Base-by-base conservation (phyloP, 1,140 invertebrate genomes). In the Pantala flavescens region DNA sequence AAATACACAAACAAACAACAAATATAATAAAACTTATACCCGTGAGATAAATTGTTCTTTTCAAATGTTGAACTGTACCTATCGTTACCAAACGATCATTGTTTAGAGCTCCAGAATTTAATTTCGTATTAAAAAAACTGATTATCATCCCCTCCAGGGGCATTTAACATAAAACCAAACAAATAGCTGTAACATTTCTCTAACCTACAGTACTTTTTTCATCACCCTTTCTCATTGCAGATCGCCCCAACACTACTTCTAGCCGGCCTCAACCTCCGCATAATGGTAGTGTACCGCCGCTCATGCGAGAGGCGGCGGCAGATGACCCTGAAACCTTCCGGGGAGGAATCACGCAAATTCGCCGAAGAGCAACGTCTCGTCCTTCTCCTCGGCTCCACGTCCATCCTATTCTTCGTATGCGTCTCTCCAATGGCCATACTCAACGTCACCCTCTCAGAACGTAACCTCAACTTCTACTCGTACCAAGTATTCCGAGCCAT, bases 351-450 rank as follows among this genome's bases (percentile, higher is more conserved):
- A 0, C 80, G 88, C 16, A 89, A 89, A 77, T 90, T 89, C 78
- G 88, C 89, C 0, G 91, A 92, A 80, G 90, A 92, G 79, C 84
- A 88, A 70, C 82, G 91, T 5, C 82, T 92, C 0, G 86, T 91
- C 70, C 80, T 91, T 23, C 83, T 92, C 9, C 80, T 92, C 2
- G 89, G 89, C 12, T 90, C 88, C 72, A 91, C 91, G 3, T 90
- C 90, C 63, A 87, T 91, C 23, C 79, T 92, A 23, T 92, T 92
- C 80, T 83, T 92, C 23, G 84, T 91, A 19, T 91, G 90, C 80
- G 89, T 91, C 72, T 91, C 90, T 21, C 91, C 90, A 0, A 91
- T 91, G 87, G 89, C 90, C 28, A 89, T 91, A 74, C 82, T 92
- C 0, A 90, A 90, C 76, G 86, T 91, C 71, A 90, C 89, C 24